Conservation (phyloP, 2,888 invertebrate species). For the Polylopha cassiicola region DNA sequence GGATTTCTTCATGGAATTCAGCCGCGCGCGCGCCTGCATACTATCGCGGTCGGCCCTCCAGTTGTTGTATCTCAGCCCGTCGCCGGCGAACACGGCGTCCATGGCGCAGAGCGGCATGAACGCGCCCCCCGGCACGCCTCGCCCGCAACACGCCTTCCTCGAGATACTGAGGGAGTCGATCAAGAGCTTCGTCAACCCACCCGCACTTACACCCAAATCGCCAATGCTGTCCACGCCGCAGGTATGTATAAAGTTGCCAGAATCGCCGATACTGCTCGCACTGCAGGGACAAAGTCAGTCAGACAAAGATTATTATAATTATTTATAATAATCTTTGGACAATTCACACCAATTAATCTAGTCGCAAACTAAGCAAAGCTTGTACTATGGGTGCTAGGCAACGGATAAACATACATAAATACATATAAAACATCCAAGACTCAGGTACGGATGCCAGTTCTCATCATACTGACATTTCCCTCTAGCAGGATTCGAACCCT, state of each 20-base stretch:
- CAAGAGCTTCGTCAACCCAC: constrained; percentile 92
- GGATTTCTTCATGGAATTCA: constrained; percentile 97
- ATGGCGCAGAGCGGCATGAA: constrained; percentile 49
- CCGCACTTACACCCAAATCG: constrained; percentile 87
- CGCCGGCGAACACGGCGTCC: constrained; percentile 56
- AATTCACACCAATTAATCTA: too few species aligned
- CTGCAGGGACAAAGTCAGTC: background rate
- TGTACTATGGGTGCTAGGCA: too few species aligned
- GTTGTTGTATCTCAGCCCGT: constrained; percentile 82
- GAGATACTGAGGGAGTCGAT: constrained; percentile 93
- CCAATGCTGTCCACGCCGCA: constrained; percentile 81
- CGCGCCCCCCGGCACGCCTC: constrained; percentile 38
- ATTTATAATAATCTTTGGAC: too few species aligned
- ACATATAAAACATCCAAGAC: too few species aligned
- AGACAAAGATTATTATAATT: too few species aligned
- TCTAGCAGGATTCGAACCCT: too few species aligned
- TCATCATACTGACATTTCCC: too few species aligned
- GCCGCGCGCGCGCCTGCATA: constrained; percentile 91
- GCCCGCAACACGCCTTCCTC: constrained; percentile 74
- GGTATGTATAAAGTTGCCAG: constrained; percentile 44
- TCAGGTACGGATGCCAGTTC: too few species aligned
- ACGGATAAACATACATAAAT: too few species aligned
- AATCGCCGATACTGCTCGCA: background rate
- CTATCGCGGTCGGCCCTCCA: constrained; percentile 94
- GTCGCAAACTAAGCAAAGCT: too few species aligned